A percentile compares a stretch with the other conserved stretches of the same genome.
These are phyloP conservation scores for Ellobium chinense DNA, from an alignment of 2,888 invertebrate species.

Conservation along the genomic window DNA sequence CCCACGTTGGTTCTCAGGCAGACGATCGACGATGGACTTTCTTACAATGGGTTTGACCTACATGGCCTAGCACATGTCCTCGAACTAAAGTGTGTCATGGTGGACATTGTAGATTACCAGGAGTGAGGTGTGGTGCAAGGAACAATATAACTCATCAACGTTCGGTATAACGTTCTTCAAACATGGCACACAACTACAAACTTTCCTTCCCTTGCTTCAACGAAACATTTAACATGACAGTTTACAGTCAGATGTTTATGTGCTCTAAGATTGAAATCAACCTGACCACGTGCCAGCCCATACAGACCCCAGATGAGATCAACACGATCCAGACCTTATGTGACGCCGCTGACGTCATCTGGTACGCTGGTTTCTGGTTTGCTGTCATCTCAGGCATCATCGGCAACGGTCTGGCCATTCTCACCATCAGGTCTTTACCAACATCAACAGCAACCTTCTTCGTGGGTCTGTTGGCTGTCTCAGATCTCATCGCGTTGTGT, in stretches of 20 bases:
- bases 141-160: too few relatives aligned
- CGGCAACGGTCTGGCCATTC: conserved; percentile 25
- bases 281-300: conserved; percentile 16
- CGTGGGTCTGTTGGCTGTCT: conserved; percentile 29
- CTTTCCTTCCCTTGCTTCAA: conserved; percentile 7
- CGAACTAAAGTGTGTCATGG: too few relatives aligned
- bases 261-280: conserved; percentile 26
- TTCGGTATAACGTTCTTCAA: too few relatives aligned
- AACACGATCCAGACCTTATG: conserved; percentile 11
- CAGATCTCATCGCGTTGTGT: conserved; percentile 26
- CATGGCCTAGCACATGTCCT: too few relatives aligned
- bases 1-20: too few relatives aligned
- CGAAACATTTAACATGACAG: conserved; percentile 9
- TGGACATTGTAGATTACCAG: too few relatives aligned
- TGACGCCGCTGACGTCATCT: conserved; percentile 5
- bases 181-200: neutral
- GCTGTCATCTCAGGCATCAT: neutral
- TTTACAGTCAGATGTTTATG: neutral
- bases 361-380: conserved; percentile 32
- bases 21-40: too few relatives aligned
- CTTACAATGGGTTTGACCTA: too few relatives aligned
- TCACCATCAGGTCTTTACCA: conserved; percentile 32
- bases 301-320: conserved; percentile 20
- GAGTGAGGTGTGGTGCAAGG: too few relatives aligned
- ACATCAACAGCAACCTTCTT: conserved; percentile 28